Evolutionary conservation across 2,888 invertebrate genomes (phyloP).

Genomic region (Drosophila peninsularis): DNA sequence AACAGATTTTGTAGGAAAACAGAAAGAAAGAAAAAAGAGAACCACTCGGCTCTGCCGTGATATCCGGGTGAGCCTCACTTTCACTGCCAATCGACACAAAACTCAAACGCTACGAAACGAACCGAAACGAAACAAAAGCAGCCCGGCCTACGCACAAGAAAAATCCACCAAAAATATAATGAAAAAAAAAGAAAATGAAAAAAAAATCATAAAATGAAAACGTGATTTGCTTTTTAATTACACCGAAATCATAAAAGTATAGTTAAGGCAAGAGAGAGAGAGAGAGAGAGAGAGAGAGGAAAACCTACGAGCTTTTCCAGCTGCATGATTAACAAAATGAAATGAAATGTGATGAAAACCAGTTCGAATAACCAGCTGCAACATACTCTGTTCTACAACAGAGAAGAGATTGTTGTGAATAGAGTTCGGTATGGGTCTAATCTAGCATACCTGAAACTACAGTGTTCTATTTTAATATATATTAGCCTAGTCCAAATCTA

Average conservation of each 20-base stretch:
- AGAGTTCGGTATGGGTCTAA: background rate
- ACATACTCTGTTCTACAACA: background rate
- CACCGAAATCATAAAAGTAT: slow-evolving; percentile 29
- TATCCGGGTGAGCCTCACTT: slow-evolving; percentile 56
- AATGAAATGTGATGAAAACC: slow-evolving; percentile 3
- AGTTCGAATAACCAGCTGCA: slow-evolving; percentile 2
- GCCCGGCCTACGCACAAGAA: slow-evolving; percentile 62
- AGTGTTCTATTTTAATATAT: background rate
- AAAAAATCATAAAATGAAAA: slow-evolving; percentile 52
- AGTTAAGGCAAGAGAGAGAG: slow-evolving; percentile 6
- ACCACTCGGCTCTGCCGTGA: slow-evolving; percentile 3
- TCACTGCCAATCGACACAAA: slow-evolving; percentile 52
- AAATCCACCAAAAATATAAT: slow-evolving; percentile 23
- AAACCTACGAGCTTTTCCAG: slow-evolving; percentile 43
- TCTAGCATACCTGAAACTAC: background rate
- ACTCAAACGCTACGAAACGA: slow-evolving; percentile 47
- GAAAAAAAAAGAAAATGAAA: background rate
- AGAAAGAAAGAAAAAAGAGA: background rate
- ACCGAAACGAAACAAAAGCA: slow-evolving; percentile 62
- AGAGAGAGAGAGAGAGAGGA: slow-evolving; percentile 1
- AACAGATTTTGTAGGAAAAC: slow-evolving; percentile 18
- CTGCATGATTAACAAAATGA: slow-evolving; percentile 18
- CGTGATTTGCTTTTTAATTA: slow-evolving; percentile 77
- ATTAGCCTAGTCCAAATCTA: background rate
- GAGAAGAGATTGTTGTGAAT: background rate